Evolutionary conservation across 1,140 invertebrate genomes (phyloP).

Genomic region (Apolygus lucorum): DNA sequence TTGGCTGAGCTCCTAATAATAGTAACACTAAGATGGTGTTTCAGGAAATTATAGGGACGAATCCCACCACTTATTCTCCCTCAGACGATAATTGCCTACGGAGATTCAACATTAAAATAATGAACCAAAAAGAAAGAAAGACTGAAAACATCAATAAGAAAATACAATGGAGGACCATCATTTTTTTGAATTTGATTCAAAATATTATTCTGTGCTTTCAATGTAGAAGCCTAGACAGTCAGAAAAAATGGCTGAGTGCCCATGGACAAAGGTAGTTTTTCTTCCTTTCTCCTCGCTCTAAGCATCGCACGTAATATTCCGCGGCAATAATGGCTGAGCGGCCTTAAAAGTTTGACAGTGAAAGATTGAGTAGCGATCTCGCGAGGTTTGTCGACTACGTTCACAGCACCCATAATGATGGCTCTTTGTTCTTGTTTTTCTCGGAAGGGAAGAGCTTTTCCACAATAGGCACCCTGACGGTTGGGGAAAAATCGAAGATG

Average conservation of each 20-base stretch:
- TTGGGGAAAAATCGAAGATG: no score
- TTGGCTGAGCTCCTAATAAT: no score
- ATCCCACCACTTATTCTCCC: no score
- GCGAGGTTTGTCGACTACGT: background rate
- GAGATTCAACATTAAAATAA: background rate
- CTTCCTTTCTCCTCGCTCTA: background rate
- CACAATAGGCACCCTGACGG: no score
- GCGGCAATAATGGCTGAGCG: background rate
- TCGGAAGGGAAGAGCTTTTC: background rate
- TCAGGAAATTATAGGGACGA: no score
- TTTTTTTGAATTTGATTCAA: no score
- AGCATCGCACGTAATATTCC: background rate
- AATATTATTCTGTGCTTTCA: no score
- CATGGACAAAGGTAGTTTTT: background rate
- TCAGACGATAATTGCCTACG: no score
- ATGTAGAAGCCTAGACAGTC: no score
- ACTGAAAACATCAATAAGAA: background rate
- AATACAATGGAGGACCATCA: background rate
- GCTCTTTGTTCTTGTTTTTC: background rate
- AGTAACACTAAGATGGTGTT: no score
- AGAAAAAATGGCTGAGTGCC: background rate
- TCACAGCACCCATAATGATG: background rate
- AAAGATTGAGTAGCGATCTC: background rate
- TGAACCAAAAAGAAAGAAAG: background rate
- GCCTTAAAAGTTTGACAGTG: conserved; percentile 1